phyloP scores from a whole-genome alignment of 2,888 invertebrate genomes.

The Andricus curvator region DNA sequence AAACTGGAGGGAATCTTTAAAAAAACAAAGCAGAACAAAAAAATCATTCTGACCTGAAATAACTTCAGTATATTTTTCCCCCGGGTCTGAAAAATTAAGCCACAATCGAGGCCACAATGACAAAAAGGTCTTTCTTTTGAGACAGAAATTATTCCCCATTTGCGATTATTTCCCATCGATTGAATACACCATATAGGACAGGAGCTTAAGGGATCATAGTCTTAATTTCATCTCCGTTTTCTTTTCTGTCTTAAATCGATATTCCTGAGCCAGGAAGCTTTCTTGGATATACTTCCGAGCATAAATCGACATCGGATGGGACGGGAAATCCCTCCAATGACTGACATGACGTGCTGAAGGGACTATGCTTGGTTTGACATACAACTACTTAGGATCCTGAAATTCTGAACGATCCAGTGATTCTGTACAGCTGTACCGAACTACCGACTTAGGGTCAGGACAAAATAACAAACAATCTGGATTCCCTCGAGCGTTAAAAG shows the following conservation, averaged over 20 bases:
- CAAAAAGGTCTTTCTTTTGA: not conserved
- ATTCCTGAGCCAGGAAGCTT: not conserved
- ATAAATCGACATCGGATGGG: not conserved
- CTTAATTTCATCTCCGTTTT: not conserved
- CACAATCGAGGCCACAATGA: not conserved
- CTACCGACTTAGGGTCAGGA: not conserved
- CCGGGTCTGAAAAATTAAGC: not conserved
- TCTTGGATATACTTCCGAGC: not conserved
- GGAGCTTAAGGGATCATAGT: not conserved
- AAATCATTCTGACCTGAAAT: not conserved
- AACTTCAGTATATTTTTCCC: not conserved
- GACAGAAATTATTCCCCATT: not conserved
- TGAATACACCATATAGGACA: not conserved
- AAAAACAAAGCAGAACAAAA: too few relatives aligned
- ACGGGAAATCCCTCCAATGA: slow-evolving; percentile 17
- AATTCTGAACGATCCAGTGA: slow-evolving; percentile 5
- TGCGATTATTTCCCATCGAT: not conserved
- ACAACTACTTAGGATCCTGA: slow-evolving; percentile 14
- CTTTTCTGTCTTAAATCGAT: slow-evolving; percentile 5
- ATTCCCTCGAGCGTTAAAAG: slow-evolving; percentile 29
- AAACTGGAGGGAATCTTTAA: too few relatives aligned
- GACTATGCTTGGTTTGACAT: not conserved
- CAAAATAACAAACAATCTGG: not conserved
- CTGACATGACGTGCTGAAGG: slow-evolving; percentile 31
- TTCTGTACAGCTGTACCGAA: slow-evolving; percentile 11